Conservation (phyloP, 1,140 invertebrate genomes). For the Drosophila obscura region DNA sequence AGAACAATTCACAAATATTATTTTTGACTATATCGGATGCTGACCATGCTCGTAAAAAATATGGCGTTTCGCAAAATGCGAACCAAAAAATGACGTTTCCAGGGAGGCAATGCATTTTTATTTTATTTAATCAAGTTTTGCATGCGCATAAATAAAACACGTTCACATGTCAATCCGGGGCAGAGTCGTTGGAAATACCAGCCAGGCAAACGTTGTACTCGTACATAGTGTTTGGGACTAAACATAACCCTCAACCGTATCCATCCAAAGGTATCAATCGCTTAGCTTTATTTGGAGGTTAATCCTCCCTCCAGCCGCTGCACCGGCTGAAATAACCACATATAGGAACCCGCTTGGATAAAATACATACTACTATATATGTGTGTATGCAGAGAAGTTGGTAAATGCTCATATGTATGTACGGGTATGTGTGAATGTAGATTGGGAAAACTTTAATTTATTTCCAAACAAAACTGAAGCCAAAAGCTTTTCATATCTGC, state of each 20-base stretch:
- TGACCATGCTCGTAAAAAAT: constrained; percentile 16
- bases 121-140: constrained; percentile 66
- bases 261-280: not conserved
- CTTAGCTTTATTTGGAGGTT: too few species aligned
- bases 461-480: too few species aligned
- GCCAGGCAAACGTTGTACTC: not conserved
- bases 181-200: constrained; percentile 5
- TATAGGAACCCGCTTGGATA: too few species aligned
- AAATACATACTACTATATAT: too few species aligned
- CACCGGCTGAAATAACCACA: too few species aligned
- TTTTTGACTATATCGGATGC: not conserved
- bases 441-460: too few species aligned
- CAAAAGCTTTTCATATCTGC: too few species aligned
- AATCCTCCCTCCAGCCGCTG: too few species aligned
- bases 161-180: constrained; percentile 18
- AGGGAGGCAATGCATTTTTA: constrained; percentile 44
- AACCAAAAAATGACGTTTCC: constrained; percentile 35
- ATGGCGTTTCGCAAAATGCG: constrained; percentile 28
- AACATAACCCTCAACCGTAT: not conserved
- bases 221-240: not conserved
- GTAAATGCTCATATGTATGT: too few species aligned
- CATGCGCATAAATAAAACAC: constrained; percentile 47
- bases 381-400: too few species aligned
- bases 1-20: too few species aligned
- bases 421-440: too few species aligned